Evolutionary conservation across 2,113 vertebrate genomes (phyloP), one percentile per base, ranked within the genome.

Genomic region (Xiphorhynchus elegans): DNA sequence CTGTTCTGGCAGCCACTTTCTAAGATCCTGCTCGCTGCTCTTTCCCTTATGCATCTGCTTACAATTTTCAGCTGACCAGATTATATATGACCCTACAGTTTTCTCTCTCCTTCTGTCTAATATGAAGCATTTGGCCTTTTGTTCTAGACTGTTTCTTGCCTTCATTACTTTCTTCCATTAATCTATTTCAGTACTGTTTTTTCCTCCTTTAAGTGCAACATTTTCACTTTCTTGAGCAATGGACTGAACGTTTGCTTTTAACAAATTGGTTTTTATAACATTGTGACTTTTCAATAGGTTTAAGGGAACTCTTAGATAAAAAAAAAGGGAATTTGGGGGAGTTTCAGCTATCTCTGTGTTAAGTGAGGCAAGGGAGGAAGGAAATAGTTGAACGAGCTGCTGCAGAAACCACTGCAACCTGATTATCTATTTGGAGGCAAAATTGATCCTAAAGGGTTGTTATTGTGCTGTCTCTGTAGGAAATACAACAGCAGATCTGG

Each of bases 111-210:
- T 68, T 55, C 72, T 92, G 80, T 84, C 80, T 53, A 44, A 53
- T 31, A 24, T n/a, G 63, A 94, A 90, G 50, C 31, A 69, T 66
- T 94, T 96, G 91, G 83, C 83, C 91, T 96, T 96, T 92, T 66
- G 35, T 83, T 86, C 72, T 76, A 50, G 62, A 7, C 29, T 69
- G 9, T 21, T 85, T 88, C 72, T 80, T 90, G 44, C 64, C 44
- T 84, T 92, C 53, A 7, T 73, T 76, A 46, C 55, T 69, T 85
- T 53, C 70, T 37, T 33, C 50, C 84, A 89, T 90, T 95, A 73
- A 92, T 92, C 74, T 86, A 17, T 62, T 95, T 89, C 53, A 69
- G 46, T 56, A 29, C 35, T 66, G 35, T 0, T 35, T 82, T 86
- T n/a, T n/a, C 73, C 13, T 88, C 76, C 78, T 18, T 35, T 68